These are phyloP conservation scores for Crotalus horridus DNA, from an alignment of 2,113 vertebrate genomes.

Conservation along the genomic window DNA sequence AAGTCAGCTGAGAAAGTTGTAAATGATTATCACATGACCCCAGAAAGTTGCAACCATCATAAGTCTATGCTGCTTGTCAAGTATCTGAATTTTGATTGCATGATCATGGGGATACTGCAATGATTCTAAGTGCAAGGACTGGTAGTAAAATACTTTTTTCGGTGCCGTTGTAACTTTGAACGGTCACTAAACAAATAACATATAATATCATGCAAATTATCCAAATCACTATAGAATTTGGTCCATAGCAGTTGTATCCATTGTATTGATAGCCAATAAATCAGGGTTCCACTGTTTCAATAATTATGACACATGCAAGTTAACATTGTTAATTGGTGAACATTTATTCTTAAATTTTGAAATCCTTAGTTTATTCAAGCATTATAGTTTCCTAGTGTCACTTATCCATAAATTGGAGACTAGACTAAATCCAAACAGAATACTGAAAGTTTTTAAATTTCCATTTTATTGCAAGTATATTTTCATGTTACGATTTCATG, in stretches of 20 bases:
- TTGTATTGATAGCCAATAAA: background rate
- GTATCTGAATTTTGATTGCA: background rate
- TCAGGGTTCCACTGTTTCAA: background rate
- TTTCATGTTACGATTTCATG: background rate
- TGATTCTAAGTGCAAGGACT: background rate
- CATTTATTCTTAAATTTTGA: conserved; percentile 40
- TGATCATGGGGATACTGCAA: background rate
- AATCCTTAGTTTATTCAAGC: background rate
- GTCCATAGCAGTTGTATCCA: background rate
- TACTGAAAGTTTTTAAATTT: conserved; percentile 51
- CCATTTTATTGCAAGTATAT: conserved; percentile 39
- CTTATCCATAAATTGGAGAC: conserved; percentile 47
- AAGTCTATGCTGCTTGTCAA: background rate
- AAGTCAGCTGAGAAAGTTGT: background rate
- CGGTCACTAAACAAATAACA: background rate
- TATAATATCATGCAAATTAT: background rate
- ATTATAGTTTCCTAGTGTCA: conserved; percentile 41
- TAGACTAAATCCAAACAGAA: conserved; percentile 42
- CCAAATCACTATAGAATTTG: background rate
- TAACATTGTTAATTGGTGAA: conserved; percentile 13
- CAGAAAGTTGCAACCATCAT: background rate
- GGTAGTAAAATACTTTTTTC: background rate
- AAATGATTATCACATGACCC: background rate
- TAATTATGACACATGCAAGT: conserved; percentile 26
- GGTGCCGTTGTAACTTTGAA: background rate